A percentile compares a stretch with the other conserved stretches of the same genome.
Evolutionary conservation across 2,113 vertebrate species (phyloP).

Genomic region (human (Homo sapiens)): GRCh38 chr5:129453501-129454000

Average conservation of each 20-base stretch:
- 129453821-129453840: neutral
- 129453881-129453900: neutral
- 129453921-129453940: neutral
- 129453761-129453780: neutral
- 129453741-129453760: neutral
- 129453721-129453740: neutral
- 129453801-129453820: neutral
- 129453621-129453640: too few relatives aligned
- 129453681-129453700: neutral
- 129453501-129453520: too few relatives aligned
- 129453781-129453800: neutral
- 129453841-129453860: neutral
- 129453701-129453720: neutral
- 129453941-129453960: neutral
- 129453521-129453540: too few relatives aligned
- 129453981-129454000: neutral
- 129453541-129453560: too few relatives aligned
- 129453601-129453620: too few relatives aligned
- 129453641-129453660: too few relatives aligned
- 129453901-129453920: neutral
- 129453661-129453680: too few relatives aligned
- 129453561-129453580: too few relatives aligned
- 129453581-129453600: too few relatives aligned
- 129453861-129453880: neutral
- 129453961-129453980: neutral